A percentile compares a stretch with the other conserved stretches of the same genome.
Conservation (phyloP, 2,888 invertebrate species). For the Drosophila peninsularis region DNA sequence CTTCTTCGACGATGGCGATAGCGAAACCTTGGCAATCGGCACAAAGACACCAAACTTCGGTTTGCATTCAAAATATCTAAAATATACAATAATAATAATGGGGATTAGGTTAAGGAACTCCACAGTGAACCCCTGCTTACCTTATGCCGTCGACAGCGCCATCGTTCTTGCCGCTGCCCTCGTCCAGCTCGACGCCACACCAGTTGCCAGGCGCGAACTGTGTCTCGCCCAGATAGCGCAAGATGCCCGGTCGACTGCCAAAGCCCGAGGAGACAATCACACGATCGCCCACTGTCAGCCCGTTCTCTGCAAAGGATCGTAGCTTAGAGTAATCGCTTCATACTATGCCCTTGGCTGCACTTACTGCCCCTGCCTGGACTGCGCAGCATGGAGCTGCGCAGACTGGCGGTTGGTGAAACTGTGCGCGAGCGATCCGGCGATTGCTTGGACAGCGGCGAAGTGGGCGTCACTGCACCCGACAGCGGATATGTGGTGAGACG, state of each 20-base stretch:
- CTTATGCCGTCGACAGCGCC: constrained; percentile 96
- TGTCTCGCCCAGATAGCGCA: constrained; percentile 93
- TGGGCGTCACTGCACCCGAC: constrained; percentile 85
- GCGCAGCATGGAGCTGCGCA: constrained; percentile 80
- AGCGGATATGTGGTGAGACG: constrained; percentile 92
- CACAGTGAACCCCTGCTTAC: constrained; percentile 85
- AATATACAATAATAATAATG: background rate
- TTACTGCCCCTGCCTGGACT: constrained; percentile 82
- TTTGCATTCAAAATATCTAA: constrained; percentile 96
- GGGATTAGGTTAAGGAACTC: background rate
- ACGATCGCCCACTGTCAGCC: constrained; percentile 93
- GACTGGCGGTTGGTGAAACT: constrained; percentile 83
- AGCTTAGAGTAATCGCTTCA: background rate
- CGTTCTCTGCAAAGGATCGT: constrained; percentile 83
- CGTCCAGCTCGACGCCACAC: constrained; percentile 98
- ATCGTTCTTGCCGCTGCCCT: constrained; percentile 97
- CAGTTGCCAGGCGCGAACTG: constrained; percentile 97
- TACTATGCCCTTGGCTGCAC: constrained; percentile 30
- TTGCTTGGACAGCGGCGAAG: constrained; percentile 74
- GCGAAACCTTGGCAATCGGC: constrained; percentile 94
- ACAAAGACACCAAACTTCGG: constrained; percentile 97
- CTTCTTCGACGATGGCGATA: constrained; percentile 90
- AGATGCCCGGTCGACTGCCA: constrained; percentile 94
- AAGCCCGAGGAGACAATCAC: constrained; percentile 95
- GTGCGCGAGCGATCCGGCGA: constrained; percentile 84